Evolutionary conservation across 2,113 vertebrate genomes (phyloP).

Genomic region (Corythoichthys haematopterus): DNA sequence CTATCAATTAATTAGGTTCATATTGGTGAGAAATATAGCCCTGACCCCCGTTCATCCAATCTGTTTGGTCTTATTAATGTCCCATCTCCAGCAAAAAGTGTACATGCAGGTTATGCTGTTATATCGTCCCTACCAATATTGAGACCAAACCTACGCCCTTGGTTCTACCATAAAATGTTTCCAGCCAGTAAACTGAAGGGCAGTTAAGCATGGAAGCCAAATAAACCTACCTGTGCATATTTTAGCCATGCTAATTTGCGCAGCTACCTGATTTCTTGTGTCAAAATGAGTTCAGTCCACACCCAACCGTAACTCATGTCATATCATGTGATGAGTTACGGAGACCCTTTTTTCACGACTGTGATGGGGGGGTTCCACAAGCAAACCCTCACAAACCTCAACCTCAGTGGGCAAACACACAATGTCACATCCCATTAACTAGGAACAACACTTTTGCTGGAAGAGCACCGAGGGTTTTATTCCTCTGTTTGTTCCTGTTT

Average conservation of each 20-base stretch:
- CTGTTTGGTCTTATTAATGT: no score
- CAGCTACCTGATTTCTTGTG: constrained; percentile 16
- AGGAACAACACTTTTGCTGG: constrained; percentile 29
- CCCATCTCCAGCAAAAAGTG: no score
- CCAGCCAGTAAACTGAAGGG: constrained; percentile 55
- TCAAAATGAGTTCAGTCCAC: not conserved
- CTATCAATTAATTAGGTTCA: no score
- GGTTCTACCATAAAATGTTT: constrained; percentile 33
- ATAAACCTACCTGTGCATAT: constrained; percentile 31
- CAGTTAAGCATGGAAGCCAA: constrained; percentile 39
- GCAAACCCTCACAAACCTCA: constrained; percentile 35
- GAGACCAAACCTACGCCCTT: no score
- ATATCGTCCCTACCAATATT: no score
- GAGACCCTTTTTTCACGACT: not conserved
- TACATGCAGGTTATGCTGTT: no score
- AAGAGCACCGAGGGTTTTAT: constrained; percentile 17
- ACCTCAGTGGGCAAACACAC: constrained; percentile 33
- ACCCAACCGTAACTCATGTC: constrained; percentile 29
- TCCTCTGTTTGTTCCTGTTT: constrained; percentile 37
- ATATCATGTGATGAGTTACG: constrained; percentile 35
- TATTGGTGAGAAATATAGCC: no score
- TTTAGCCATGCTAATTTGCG: constrained; percentile 11
- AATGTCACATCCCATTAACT: constrained; percentile 46
- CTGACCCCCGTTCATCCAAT: no score
- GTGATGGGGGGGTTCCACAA: constrained; percentile 2